Evolutionary conservation across 2,888 invertebrate species (phyloP), one percentile per base, ranked within the genome.

Genomic region (Tridacna gigas): DNA sequence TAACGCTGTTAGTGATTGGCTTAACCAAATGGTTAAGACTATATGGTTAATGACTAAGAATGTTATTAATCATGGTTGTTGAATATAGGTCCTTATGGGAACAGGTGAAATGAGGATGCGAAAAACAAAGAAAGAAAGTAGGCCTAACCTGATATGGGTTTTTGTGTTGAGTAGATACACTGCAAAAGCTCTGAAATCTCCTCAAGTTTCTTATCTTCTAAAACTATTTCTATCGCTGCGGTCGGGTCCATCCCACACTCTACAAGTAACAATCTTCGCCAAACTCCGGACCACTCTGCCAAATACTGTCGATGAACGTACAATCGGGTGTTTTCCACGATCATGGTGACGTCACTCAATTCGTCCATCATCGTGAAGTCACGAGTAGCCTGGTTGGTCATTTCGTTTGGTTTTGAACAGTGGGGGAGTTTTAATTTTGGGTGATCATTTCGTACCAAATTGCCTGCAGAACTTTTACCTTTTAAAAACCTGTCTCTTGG

Each of bases 111-210:
- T 7, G 37, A 37, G 37, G 37, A 37, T 37, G 37, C 37, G 7
- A 7, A 37, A 37, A 37, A 7, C 7, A 37, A 37, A 4, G 3
- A 37, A 37, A 37, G 37, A 37, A 37, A 37, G 37, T 37, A 37
- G 37, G 1, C 9, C 45, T 83, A 65, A 93, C 94, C 94, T 73
- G 93, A 90, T 25, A 95, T 91, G 13, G 93, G 90, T 86, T 94
- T 94, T 84, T 95, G 95, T 51, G 93, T 92, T 0, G 95, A 94
- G 83, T 95, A 95, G 67, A 95, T 93, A 85, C 95, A 94, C 65
- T 95, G 92, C 28, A 95, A 90, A 26, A 95, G 88, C 79, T 95
- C 95, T 0, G 92, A 86, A 71, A 95, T 93, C 73, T 95, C 94
- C 37, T 94, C 92, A 51, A 93, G 83, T 65, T 89, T 91, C 84